Percentiles rank a stretch among this genome's conserved stretches.
Evolutionary conservation across 1,140 invertebrate species (phyloP).

Genomic region (Ooceraea biroi): DNA sequence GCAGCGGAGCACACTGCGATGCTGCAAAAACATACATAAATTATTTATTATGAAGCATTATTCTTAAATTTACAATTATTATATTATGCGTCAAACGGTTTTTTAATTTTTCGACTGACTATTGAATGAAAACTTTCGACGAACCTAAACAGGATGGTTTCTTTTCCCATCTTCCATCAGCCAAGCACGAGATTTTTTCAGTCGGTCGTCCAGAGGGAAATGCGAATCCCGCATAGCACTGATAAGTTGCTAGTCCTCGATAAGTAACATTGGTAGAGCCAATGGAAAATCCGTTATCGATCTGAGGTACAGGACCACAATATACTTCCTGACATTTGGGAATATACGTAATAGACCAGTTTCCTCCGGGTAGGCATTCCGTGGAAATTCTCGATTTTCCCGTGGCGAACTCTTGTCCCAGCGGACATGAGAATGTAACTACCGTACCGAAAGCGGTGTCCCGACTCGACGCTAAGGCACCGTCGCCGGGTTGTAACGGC

Average conservation of each 20-base stretch:
- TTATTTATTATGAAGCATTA: background rate
- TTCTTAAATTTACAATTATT: background rate
- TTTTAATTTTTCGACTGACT: too few relatives aligned
- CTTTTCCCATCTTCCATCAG: conserved; percentile 96
- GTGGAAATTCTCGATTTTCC: conserved; percentile 94
- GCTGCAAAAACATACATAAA: conserved; percentile 86
- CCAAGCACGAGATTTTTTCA: conserved; percentile 95
- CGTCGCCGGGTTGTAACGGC: conserved; percentile 92
- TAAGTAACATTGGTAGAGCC: conserved; percentile 98
- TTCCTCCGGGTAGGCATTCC: conserved; percentile 95
- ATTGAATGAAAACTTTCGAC: conserved; percentile 13
- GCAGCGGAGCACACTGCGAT: conserved; percentile 96
- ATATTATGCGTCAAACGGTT: background rate
- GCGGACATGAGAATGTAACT: conserved; percentile 96
- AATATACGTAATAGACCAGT: conserved; percentile 97
- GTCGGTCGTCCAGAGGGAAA: conserved; percentile 95
- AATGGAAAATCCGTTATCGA: conserved; percentile 98
- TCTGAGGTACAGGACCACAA: conserved; percentile 98
- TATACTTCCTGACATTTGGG: conserved; percentile 99
- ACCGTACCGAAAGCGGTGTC: conserved; percentile 97
- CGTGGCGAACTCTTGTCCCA: conserved; percentile 97
- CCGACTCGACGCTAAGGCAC: conserved; percentile 95
- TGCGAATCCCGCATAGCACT: conserved; percentile 98
- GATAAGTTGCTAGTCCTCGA: conserved; percentile 96
- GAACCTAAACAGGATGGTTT: conserved; percentile 95